Evolutionary conservation across 2,113 vertebrate genomes (phyloP).

Genomic region (Corvus cornix): DNA sequence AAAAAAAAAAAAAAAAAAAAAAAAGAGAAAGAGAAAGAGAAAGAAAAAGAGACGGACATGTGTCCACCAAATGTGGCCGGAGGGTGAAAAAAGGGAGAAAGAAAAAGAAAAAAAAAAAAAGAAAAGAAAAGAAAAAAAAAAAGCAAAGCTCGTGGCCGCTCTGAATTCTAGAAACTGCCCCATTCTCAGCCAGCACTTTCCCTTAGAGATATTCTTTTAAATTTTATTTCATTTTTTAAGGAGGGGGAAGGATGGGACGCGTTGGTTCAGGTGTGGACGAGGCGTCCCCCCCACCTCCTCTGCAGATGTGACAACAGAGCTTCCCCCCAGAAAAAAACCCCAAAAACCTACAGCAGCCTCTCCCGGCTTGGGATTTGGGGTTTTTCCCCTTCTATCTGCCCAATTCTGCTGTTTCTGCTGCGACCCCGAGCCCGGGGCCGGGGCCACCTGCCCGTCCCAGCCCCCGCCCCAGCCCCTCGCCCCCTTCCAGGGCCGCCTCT

Average conservation of each 20-base stretch:
- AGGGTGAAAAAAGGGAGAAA: neutral
- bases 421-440: too few relatives aligned
- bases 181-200: rapidly evolving
- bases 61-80: slow-evolving; percentile 65
- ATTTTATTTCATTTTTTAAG: neutral
- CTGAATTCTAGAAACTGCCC: neutral
- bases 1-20: too few relatives aligned
- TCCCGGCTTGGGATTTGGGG: rapidly evolving
- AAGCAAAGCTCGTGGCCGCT: neutral
- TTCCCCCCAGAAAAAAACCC: neutral
- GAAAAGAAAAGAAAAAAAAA: rapidly evolving
- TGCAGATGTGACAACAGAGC: neutral
- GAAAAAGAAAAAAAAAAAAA: too few relatives aligned
- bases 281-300: neutral
- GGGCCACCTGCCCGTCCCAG: neutral
- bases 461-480: neutral
- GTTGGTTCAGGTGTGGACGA: neutral
- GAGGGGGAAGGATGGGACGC: rapidly evolving
- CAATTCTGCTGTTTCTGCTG: neutral
- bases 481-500: neutral
- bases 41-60: neutral
- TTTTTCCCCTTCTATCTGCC: rapidly evolving
- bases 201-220: neutral
- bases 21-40: too few relatives aligned
- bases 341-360: neutral